Base-by-base conservation (phyloP, 2,888 invertebrate species). In the Nematopogon swammerdamellus region DNA sequence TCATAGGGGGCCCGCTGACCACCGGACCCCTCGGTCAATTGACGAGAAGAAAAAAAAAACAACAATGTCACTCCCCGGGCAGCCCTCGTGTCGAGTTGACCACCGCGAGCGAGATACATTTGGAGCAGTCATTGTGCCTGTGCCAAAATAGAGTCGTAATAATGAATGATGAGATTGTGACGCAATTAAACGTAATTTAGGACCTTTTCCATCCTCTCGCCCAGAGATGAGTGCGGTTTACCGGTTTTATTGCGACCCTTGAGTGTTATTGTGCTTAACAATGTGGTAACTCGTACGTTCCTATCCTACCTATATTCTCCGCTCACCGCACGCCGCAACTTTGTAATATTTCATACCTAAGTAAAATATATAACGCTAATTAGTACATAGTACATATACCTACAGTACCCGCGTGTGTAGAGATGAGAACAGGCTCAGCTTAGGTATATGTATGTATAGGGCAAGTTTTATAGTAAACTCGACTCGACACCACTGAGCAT, bases 121-220 rank as follows among this genome's bases (percentile, higher is more conserved):
- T 61, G 67, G 61, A 64, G 68, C 71, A 72, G 70, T 67, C 65
- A 68, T 72, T 72, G 68, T 70, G 72, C 74, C 71, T 73, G 36
- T 70, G 75, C 75, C 75, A 76, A 79, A 76, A 76, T 76, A 76
- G 66, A 74, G 74, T 65, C 69, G 67, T 75, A 72, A 74, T 70
- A 74, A 74, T 76, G 72, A 73, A 70, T 69, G 70, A 75, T 73
- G 68, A 36, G 36, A 36, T 36, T 36, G 36, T 36, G 36, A 36
- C 14, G 36, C 36, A 36, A 14, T 36, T 36, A 36, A 36, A 36
- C 3, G 36, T 36, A 36, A 36, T 36, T 36, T 36, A 36, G 36
- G 36, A 14, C 6, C n/a, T 6, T 36, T 36, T 36, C 36, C 6
- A 14, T 36, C n/a, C 36, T 36, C 14, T 36, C 11, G 25, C 11